Evolutionary conservation across 2,113 vertebrate genomes (phyloP), one percentile per base, ranked within the genome.

Genomic region (Tachuris rubrigastra): DNA sequence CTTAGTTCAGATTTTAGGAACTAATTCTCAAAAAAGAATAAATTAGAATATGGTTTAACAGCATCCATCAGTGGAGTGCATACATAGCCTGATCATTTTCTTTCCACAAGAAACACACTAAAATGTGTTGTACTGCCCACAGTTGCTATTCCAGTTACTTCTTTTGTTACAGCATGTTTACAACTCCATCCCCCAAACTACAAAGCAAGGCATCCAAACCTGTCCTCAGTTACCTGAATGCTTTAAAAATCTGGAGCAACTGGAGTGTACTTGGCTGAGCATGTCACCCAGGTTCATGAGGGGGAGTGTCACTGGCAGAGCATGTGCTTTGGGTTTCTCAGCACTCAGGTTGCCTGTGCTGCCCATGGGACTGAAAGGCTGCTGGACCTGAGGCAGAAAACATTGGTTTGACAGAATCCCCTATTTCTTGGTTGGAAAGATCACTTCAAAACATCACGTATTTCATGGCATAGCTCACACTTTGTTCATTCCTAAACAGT

Each of bases 311-410:
- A 6, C 24, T 63, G 58, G 6, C 12, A 24, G 33, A 21, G 22
- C 21, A 3, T 0, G 5, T 18, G 21, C 49, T 25, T 42, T 25
- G 18, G 55, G 6, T 42, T n/a, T 27, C 35, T 8, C 50, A n/a
- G 30, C 18, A 9, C 52, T 41, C 13, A 3, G 14, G 22, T 53
- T 52, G 28, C 39, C 46, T 1, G 0, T 24, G 41, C 71, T 60
- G 74, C 55, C 21, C 0, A 0, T 16, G 33, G 31, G 21, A 31
- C 33, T 18, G 41, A 44, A 53, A 39, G 31, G 42, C 66, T 62
- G 22, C 21, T 47, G 10, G n/a, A 85, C 4, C n/a, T 5, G 44
- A 19, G 52, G 42, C 76, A 55, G n/a, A 35, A 47, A 27, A 10
- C 1, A 23, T 16, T 27, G 37, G 5, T 58, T 44, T 72, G 50